Evolutionary conservation across 2,113 vertebrate species (phyloP).

Genomic region (Gambusia affinis): DNA sequence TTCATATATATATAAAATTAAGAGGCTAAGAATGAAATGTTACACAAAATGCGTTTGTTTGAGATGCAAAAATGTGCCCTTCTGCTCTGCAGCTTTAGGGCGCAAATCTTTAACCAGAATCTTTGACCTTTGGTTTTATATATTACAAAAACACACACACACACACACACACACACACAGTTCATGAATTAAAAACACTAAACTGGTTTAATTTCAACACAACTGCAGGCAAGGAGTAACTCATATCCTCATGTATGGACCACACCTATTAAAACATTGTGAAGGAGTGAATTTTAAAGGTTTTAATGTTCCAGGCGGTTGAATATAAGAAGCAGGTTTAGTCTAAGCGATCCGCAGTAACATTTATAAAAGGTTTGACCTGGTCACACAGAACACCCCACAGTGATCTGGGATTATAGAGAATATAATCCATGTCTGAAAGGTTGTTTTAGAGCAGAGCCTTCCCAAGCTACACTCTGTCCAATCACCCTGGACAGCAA

Average conservation of each 20-base stretch:
- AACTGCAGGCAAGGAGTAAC: conserved; percentile 13
- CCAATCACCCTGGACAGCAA: conserved; percentile 46
- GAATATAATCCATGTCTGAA: conserved; percentile 55
- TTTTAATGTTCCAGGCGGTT: background rate
- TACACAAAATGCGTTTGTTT: conserved; percentile 12
- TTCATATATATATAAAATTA: background rate
- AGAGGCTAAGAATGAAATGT: conserved; percentile 20
- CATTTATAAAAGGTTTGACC: conserved; percentile 46
- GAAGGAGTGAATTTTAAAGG: background rate
- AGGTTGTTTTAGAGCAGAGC: conserved; percentile 40
- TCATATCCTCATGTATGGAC: background rate
- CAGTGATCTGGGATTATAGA: conserved; percentile 64
- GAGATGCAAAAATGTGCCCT: conserved; percentile 7
- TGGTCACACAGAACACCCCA: conserved; percentile 41
- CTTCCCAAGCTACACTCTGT: conserved; percentile 30
- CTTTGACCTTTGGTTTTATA: conserved; percentile 40
- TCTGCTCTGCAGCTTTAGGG: conserved; percentile 4
- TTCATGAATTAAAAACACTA: background rate
- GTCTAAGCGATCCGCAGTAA: conserved; percentile 40
- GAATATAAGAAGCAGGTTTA: conserved; percentile 11
- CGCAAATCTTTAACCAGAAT: conserved; percentile 9
- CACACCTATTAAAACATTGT: background rate
- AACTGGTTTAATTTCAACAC: conserved; percentile 13
- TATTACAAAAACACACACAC: conserved; percentile 2
- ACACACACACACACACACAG: background rate